Base-by-base conservation (phyloP, 2,113 vertebrate species). In the Rafetus swinhoei region DNA sequence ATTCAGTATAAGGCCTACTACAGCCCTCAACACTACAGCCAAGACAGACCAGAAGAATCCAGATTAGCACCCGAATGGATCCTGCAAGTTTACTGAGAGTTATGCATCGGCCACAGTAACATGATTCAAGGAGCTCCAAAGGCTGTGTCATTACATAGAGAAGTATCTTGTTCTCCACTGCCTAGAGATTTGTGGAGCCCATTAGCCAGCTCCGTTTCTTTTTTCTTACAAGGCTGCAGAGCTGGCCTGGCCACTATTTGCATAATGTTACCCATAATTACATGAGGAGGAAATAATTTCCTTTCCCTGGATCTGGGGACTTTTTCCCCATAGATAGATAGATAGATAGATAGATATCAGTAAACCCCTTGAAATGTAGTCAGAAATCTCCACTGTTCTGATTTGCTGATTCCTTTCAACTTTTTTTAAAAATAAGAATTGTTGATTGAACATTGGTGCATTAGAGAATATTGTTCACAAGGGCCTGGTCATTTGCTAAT, bases 161-260 rank as follows among this genome's bases (percentile, higher is more conserved):
- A 14, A 6, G 6, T 2, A 15, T 13, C 80, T 86, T 14, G 6
- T 39, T 76, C 16, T 86, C 39, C 15, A 21, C 21, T 56, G 62
- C 16, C 72, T 52, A 39, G 25, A 52, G 32, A 82, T 60, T 29
- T 45, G 81, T 5, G 0, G 14, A 81, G 39, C 60, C 3, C 0
- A 62, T 72, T 84, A 32, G 22, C 89, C n/a, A 65, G 4, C 81
- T 95, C 81, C 4, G 1, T 60, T 79, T 72, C 87, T 83, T 3
- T 13, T 54, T 81, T 60, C 87, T 59, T 56, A 29, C 0, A 84
- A 93, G 65, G 32, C 79, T 0, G 50, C 76, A 94, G 83, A 88
- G 89, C 91, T 94, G 85, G 93, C 82, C 80, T 69, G 92, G 76
- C 87, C 10, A 1, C 90, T 92, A 92, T 96, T 95, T 95, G 69